These are phyloP conservation scores for Agriopis aurantiaria DNA, from an alignment of 2,888 invertebrate species.

Conservation along the genomic window DNA sequence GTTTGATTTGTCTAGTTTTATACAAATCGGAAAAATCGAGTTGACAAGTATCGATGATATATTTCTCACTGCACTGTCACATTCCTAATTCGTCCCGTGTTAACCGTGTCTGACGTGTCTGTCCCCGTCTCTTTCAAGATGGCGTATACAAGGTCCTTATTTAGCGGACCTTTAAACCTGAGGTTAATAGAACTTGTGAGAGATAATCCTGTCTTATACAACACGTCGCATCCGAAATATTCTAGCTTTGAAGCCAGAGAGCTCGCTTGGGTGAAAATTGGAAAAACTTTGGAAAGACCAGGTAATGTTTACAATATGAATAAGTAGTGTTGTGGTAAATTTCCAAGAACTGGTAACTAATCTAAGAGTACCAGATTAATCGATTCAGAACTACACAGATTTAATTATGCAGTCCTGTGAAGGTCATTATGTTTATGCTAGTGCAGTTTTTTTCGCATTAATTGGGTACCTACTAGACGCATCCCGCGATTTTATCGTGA, in stretches of 20 bases:
- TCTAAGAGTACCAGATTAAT: no score
- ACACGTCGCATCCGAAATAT: constrained; percentile 69
- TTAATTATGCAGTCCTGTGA: no score
- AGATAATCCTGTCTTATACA: constrained; percentile 69
- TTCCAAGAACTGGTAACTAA: not conserved
- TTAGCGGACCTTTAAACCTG: constrained; percentile 46
- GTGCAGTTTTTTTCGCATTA: no score
- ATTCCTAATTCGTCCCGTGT: not conserved
- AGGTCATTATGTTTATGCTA: no score
- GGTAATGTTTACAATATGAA: constrained; percentile 50
- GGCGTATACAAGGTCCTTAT: constrained; percentile 2
- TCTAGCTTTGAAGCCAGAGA: constrained; percentile 70
- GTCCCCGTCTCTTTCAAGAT: constrained; percentile 26
- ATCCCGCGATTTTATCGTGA: no score
- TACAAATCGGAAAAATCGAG: not conserved
- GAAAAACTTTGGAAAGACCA: constrained; percentile 68
- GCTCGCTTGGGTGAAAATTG: constrained; percentile 78
- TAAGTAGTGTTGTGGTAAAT: constrained; percentile 30
- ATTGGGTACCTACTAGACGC: no score
- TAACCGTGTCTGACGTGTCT: no score
- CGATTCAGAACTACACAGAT: no score
- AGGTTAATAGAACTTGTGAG: constrained; percentile 69
- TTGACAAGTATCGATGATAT: not conserved
- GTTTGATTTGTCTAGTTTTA: no score
- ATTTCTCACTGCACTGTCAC: not conserved